Conservation (phyloP, 1,140 invertebrate species). For the Rhysida immarginata region DNA sequence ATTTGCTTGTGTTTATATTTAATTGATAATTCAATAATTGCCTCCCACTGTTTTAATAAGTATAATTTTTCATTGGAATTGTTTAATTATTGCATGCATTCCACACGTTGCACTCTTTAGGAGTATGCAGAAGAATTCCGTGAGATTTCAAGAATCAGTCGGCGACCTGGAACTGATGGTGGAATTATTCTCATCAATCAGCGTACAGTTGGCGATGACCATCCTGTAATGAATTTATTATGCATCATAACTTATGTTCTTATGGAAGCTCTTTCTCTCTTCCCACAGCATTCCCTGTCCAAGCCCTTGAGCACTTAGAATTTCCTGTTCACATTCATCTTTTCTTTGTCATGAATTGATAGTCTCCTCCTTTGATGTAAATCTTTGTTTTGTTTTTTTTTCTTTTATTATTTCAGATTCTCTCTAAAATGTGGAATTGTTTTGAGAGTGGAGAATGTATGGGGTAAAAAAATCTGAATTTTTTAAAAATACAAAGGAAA, state of each 20-base stretch:
- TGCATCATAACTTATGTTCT: neutral
- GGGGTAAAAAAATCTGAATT: too few species aligned
- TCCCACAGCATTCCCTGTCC: neutral
- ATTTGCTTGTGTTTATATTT: too few species aligned
- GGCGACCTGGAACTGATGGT: slow-evolving; percentile 69
- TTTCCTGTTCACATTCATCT: slow-evolving; percentile 7
- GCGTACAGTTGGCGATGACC: slow-evolving; percentile 80
- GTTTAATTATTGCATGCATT: too few species aligned
- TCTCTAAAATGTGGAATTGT: too few species aligned
- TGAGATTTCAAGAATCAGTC: slow-evolving; percentile 52
- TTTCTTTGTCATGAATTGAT: neutral
- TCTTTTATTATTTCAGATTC: too few species aligned
- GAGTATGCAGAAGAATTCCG: slow-evolving; percentile 93
- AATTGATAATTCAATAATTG: too few species aligned
- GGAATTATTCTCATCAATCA: slow-evolving; percentile 94
- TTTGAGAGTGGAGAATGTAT: too few species aligned
- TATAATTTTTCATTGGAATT: too few species aligned
- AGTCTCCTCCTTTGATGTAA: neutral
- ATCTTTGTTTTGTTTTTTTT: too few species aligned
- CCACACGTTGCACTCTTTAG: too few species aligned
- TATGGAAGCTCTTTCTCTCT: neutral
- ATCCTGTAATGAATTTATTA: slow-evolving; percentile 53
- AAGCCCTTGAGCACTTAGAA: neutral
- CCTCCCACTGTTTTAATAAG: too few species aligned
- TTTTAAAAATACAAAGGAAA: too few species aligned